Evolutionary conservation across 2,113 vertebrate species (phyloP).

Genomic region (Gobius niger): DNA sequence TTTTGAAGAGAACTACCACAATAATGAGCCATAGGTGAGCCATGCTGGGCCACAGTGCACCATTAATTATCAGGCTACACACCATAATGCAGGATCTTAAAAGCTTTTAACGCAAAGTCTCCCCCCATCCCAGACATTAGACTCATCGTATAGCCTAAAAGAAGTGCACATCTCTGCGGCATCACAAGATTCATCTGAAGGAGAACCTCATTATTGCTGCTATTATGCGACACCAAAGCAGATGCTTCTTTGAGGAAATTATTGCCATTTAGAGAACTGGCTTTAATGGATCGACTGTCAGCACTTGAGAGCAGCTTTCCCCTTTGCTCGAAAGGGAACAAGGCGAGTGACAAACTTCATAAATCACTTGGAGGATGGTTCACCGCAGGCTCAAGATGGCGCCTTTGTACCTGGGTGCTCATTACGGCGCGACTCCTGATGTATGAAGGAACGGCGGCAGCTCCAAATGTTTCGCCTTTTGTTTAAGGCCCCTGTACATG

Average conservation of each 20-base stretch:
- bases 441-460: constrained; percentile 54
- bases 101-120: constrained; percentile 30
- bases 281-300: constrained; percentile 64
- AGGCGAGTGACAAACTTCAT: constrained; percentile 66
- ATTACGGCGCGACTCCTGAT: constrained; percentile 57
- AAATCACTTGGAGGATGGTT: constrained; percentile 59
- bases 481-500: constrained; percentile 42
- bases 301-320: constrained; percentile 55
- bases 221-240: constrained; percentile 61
- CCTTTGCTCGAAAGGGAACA: constrained; percentile 44
- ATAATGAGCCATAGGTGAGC: background rate
- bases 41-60: background rate
- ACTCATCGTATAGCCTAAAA: constrained; percentile 38
- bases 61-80: constrained; percentile 40
- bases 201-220: constrained; percentile 60
- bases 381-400: constrained; percentile 59
- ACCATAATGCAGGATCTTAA: constrained; percentile 37
- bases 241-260: constrained; percentile 59
- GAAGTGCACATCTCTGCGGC: constrained; percentile 33
- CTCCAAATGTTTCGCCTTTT: constrained; percentile 64
- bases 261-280: constrained; percentile 56
- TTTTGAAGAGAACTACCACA: too few relatives aligned
- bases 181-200: constrained; percentile 35
- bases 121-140: constrained; percentile 34
- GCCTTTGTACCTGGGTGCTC: constrained; percentile 61